Percentiles rank a stretch among this genome's conserved stretches.
Evolutionary conservation across 1,140 invertebrate genomes (phyloP).

Genomic region (Teleopsis dalmanni): DNA sequence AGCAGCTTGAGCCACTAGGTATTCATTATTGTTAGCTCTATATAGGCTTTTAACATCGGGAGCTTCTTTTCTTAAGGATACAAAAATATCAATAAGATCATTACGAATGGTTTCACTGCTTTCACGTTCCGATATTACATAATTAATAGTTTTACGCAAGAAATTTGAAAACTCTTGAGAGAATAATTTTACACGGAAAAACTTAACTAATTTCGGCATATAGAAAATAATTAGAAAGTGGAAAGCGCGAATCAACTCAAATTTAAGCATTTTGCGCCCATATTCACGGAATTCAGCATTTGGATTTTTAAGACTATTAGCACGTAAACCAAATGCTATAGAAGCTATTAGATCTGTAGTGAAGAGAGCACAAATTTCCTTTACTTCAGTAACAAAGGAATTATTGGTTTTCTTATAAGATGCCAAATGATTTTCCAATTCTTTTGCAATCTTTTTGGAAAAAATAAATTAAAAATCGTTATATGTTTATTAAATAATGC

Average conservation of each 20-base stretch:
- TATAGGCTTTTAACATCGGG: no score
- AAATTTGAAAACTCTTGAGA: slow-evolving; percentile 24
- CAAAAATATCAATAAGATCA: slow-evolving; percentile 47
- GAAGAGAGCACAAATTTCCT: slow-evolving; percentile 48
- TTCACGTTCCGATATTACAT: slow-evolving; percentile 39
- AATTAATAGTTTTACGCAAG: slow-evolving; percentile 30
- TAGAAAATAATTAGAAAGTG: slow-evolving; percentile 47
- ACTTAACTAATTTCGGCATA: slow-evolving; percentile 32
- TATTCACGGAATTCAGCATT: slow-evolving; percentile 43
- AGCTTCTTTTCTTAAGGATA: slow-evolving; percentile 36
- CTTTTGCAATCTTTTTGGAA: slow-evolving; percentile 22
- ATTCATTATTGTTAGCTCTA: slow-evolving; percentile 19
- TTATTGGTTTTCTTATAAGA: slow-evolving; percentile 2
- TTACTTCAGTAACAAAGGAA: slow-evolving; percentile 27
- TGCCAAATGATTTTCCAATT: slow-evolving; percentile 21
- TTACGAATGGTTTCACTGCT: slow-evolving; percentile 25
- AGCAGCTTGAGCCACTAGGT: slow-evolving; percentile 57
- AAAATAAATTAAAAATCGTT: background rate
- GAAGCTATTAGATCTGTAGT: slow-evolving; percentile 54
- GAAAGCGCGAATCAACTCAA: slow-evolving; percentile 46
- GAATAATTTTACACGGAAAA: slow-evolving; percentile 27
- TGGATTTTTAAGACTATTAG: slow-evolving; percentile 48
- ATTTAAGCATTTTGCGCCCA: slow-evolving; percentile 46
- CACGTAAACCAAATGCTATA: slow-evolving; percentile 53
- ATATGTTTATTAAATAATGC: background rate